Evolutionary conservation across 2,113 vertebrate species (phyloP).

Genomic region (Mus pahari): DNA sequence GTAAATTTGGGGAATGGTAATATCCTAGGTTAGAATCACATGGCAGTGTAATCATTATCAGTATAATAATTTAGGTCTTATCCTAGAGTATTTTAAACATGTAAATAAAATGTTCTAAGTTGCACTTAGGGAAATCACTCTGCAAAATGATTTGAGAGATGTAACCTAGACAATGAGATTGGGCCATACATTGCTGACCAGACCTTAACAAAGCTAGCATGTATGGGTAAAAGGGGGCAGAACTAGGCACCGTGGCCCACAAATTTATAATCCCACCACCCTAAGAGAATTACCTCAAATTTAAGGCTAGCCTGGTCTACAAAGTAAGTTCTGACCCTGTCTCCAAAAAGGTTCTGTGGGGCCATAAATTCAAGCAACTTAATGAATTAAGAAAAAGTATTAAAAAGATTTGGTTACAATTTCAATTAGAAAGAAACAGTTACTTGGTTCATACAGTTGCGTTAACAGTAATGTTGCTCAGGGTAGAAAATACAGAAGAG

Average conservation of each 20-base stretch:
- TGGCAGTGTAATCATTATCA: background rate
- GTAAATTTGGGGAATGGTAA: background rate
- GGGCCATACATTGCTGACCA: background rate
- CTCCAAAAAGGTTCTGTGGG: background rate
- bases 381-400: constrained; percentile 36
- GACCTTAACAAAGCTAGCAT: background rate
- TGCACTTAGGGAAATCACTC: constrained; percentile 41
- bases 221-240: background rate
- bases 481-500: constrained; percentile 25
- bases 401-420: constrained; percentile 26
- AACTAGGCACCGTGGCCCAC: background rate
- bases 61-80: constrained; percentile 24
- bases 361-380: background rate
- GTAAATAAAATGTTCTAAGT: background rate
- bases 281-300: background rate
- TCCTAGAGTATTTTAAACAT: constrained; percentile 47
- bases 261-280: background rate
- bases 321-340: background rate
- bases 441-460: constrained; percentile 38
- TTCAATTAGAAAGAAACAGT: constrained; percentile 17
- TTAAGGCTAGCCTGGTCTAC: background rate
- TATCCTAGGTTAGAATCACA: background rate
- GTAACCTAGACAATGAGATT: background rate
- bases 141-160: constrained; percentile 46
- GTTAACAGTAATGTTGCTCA: background rate